Base-by-base conservation (phyloP, 2,113 vertebrate genomes). In the Sturnus vulgaris region DNA sequence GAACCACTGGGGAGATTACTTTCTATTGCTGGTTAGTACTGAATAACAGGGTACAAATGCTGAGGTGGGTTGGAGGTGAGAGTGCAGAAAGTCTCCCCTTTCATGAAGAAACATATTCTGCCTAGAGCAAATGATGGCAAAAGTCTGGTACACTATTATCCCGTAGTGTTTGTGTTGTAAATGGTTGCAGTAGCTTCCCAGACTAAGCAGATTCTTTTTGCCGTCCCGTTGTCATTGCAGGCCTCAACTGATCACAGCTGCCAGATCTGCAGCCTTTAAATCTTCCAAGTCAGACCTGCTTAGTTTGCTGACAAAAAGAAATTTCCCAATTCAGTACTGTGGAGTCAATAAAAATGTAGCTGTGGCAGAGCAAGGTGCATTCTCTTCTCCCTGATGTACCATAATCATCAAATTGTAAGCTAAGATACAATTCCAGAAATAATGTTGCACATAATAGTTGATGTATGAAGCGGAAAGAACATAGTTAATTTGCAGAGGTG, bases 401-500 rank as follows among this genome's bases (percentile, higher is more conserved):
- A 95, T 96, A 95, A 95, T 87, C 66, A 79, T 95, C 42, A 93
- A 93, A 85, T 59, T 94, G 72, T 83, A 90, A 93, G 94, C 88
- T 86, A 82, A 92, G 80, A 73, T 85, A 93, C 70, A 89, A 86
- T 93, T 86, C 86, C 86, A 96, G 92, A 88, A 96, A 95, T 92
- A 97, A 91, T 7, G 22, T 90, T 81, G 68, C 82, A 82, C 50
- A 57, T 93, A 93, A 94, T 71, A 86, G 71, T 91, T 94, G 94
- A 93, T 73, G 86, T 96, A 91, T 93, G 96, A 96, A 95, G 92
- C 82, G 79, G 80, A 96, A 96, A 97, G 87, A 97, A 95, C 86
- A 89, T 19, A 86, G 85, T 87, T 97, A 97, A 97, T 95, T 94
- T 96, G 81, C 68, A 88, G 91, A 91, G 83, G 35, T 94, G 90